Conservation (phyloP, 2,888 invertebrate genomes). For the Neuroscelio doddi region DNA sequence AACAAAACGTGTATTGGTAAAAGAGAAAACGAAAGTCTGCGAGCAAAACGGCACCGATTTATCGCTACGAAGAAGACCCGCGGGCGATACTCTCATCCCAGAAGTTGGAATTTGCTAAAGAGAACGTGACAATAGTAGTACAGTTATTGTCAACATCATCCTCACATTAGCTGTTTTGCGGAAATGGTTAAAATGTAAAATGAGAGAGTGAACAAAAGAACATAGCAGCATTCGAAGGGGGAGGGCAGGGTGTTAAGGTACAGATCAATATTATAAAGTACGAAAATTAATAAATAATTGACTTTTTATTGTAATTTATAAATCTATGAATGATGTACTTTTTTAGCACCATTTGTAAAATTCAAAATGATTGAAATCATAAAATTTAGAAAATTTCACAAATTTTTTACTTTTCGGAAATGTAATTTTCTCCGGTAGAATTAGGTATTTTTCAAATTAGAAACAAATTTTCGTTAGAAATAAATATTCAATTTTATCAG, state of each 20-base stretch:
- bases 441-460: too few relatives aligned
- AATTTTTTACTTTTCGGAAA: too few relatives aligned
- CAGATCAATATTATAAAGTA: constrained; percentile 62
- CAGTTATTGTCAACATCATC: constrained; percentile 57
- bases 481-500: too few relatives aligned
- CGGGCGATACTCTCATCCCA: constrained; percentile 36
- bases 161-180: constrained; percentile 68
- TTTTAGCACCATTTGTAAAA: too few relatives aligned
- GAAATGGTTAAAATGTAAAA: constrained; percentile 66
- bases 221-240: background rate
- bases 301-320: too few relatives aligned
- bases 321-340: too few relatives aligned
- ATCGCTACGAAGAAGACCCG: constrained; percentile 55
- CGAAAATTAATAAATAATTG: too few relatives aligned
- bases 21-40: constrained; percentile 34
- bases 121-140: constrained; percentile 57
- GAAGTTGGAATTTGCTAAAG: constrained; percentile 12
- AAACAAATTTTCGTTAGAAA: too few relatives aligned
- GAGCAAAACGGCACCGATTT: constrained; percentile 51
- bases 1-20: constrained; percentile 17
- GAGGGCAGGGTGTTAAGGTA: constrained; percentile 51
- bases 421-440: too few relatives aligned
- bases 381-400: too few relatives aligned
- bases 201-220: constrained; percentile 65
- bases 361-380: too few relatives aligned